Conservation (phyloP, 2,888 invertebrate species). For the Sinotaia quadrata region DNA sequence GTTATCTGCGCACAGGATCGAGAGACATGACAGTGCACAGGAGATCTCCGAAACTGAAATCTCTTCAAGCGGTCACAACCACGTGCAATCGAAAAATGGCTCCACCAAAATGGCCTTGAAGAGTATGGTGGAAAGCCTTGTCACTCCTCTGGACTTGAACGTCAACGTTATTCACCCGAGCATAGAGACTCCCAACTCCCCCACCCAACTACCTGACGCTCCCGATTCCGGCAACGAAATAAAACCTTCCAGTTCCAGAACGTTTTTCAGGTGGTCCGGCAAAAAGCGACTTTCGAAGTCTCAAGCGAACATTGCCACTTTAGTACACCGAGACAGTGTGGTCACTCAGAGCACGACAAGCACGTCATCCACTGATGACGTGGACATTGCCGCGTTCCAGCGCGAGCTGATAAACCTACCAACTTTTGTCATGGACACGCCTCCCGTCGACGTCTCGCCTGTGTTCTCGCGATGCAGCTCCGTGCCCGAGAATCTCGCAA, state of each 20-base stretch:
- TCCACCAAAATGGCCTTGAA: slow-evolving; percentile 63
- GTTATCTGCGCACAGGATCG: not conserved
- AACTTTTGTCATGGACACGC: slow-evolving; percentile 70
- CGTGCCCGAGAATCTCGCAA: slow-evolving; percentile 66
- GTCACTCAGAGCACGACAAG: slow-evolving; percentile 39
- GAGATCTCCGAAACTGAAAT: slow-evolving; percentile 11
- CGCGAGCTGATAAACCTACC: slow-evolving; percentile 77
- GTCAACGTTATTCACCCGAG: slow-evolving; percentile 39
- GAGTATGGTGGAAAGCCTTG: slow-evolving; percentile 68
- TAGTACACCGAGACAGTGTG: slow-evolving; percentile 44
- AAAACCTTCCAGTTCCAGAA: slow-evolving; percentile 34
- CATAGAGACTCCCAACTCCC: slow-evolving; percentile 10
- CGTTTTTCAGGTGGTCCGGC: slow-evolving; percentile 71
- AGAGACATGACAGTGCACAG: slow-evolving; percentile 2
- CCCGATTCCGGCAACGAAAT: slow-evolving; percentile 18
- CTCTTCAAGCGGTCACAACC: slow-evolving; percentile 21
- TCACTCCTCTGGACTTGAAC: slow-evolving; percentile 64
- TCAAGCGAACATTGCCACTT: slow-evolving; percentile 59
- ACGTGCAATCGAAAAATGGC: slow-evolving; percentile 48
- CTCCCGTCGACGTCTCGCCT: slow-evolving; percentile 64
- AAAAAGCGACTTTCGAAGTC: slow-evolving; percentile 69
- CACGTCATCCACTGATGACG: slow-evolving; percentile 51
- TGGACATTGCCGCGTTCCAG: slow-evolving; percentile 76
- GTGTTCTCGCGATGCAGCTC: slow-evolving; percentile 70
- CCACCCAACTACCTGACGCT: slow-evolving; percentile 4